Evolutionary conservation across 2,888 invertebrate species (phyloP).

Genomic region (Ceratothoa steindachneri): DNA sequence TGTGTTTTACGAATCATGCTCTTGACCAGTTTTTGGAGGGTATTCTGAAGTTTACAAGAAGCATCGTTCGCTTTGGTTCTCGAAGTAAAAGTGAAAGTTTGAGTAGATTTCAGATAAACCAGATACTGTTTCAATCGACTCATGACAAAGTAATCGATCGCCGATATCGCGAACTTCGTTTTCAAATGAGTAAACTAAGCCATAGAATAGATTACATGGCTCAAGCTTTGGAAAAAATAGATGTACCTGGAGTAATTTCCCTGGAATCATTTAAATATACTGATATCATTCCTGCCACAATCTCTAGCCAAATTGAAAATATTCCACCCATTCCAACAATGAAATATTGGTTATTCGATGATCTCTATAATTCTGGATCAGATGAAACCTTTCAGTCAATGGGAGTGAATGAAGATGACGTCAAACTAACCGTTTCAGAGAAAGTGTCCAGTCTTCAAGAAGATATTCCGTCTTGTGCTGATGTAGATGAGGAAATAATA

Average conservation of each 20-base stretch:
- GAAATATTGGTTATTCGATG: not conserved
- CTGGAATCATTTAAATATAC: no score
- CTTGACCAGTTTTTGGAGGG: constrained; percentile 76
- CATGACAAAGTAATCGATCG: not conserved
- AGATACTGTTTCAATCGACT: not conserved
- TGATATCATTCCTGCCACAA: not conserved
- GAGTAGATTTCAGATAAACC: constrained; percentile 49
- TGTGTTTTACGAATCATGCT: constrained; percentile 82
- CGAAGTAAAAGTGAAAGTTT: constrained; percentile 63
- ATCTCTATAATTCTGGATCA: not conserved
- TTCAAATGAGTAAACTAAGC: not conserved
- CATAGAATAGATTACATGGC: not conserved
- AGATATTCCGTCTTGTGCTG: constrained; percentile 14
- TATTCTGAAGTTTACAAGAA: constrained; percentile 54
- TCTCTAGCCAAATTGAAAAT: no score
- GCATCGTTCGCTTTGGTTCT: constrained; percentile 66
- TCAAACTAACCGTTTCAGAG: not conserved
- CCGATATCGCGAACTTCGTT: not conserved
- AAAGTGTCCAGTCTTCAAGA: not conserved
- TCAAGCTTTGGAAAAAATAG: not conserved
- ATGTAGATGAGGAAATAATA: constrained; percentile 27
- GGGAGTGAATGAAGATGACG: not conserved
- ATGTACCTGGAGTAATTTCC: not conserved
- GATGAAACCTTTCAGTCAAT: no score
- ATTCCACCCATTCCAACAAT: no score